Base-by-base conservation (phyloP, 2,888 invertebrate species). In the Dynastes grantii region DNA sequence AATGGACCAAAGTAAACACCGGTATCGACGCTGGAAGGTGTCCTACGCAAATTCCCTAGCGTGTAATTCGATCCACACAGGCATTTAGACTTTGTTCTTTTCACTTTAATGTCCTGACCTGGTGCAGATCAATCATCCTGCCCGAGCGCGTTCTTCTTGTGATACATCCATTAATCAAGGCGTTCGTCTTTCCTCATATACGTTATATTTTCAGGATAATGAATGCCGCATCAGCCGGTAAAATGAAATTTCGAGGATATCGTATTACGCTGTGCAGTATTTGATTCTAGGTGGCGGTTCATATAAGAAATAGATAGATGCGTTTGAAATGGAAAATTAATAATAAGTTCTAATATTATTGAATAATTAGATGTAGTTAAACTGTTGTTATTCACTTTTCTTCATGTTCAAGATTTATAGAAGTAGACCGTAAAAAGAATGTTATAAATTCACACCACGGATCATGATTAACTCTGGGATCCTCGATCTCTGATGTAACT, bases 91-190 rank as follows among this genome's bases (percentile, higher is more conserved):
- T 73, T 73, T 58, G 73, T 76, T 76, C 76, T 76, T 76, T 76
- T 63, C 65, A 65, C 76, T 76, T 76, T 76, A 76, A 64, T 76
- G 65, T 51, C 65, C 65, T 51, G 76, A 64, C 64, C 76, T 73
- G 58, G 58, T 58, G 40, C 64, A 76, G 76, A 78, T 78, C 78
- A 78, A 78, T 78, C 78, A 78, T 78, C 73, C 78, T 37, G 51
- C 71, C 71, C 13, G 61, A 22, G 22, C 68, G 63, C 71, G 71
- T 73, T 70, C 55, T 70, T 58, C 68, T 53, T 58, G 70, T 70
- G 73, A 71, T 78, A 78, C 64, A 73, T 63, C 63, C 78, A 78
- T 78, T 78, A 78, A 78, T 73, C 78, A 78, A 78, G 73, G 73
- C 64, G 70, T 78, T 77, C 73, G 63, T 78, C 70, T 63, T 73